A percentile compares a stretch with the other conserved stretches of the same genome.
Conservation (phyloP, 2,113 vertebrate genomes). For the Theristicus caerulescens region DNA sequence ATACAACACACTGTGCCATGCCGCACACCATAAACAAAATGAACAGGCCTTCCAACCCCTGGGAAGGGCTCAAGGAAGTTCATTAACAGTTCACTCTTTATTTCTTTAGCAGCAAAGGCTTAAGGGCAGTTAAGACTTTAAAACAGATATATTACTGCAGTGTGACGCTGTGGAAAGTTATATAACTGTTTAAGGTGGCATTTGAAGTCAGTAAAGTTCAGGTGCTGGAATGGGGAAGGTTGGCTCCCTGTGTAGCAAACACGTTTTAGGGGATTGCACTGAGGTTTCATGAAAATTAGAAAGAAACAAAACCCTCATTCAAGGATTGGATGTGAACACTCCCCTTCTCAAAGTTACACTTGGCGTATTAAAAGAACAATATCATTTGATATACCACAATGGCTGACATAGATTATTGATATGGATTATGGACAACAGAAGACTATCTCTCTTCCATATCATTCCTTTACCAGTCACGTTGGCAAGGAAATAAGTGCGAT, state of each 20-base stretch:
- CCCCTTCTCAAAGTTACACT: not conserved
- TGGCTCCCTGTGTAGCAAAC: not conserved
- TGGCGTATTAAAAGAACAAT: not conserved
- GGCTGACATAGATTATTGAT: not conserved
- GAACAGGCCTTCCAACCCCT: not conserved
- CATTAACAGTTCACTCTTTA: not conserved
- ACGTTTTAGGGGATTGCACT: not conserved
- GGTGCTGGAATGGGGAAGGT: no score
- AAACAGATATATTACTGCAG: not conserved
- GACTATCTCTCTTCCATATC: not conserved
- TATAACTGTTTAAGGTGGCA: not conserved
- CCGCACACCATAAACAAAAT: not conserved
- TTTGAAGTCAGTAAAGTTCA: not conserved
- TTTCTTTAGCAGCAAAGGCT: not conserved
- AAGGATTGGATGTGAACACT: not conserved
- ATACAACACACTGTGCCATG: fast-evolving
- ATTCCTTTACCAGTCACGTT: not conserved
- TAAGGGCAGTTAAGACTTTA: not conserved
- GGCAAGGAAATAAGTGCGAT: not conserved
- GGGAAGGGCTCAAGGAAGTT: not conserved
- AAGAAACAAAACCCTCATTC: not conserved
- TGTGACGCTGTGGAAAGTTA: not conserved
- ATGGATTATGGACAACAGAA: fast-evolving
- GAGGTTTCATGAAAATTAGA: not conserved
- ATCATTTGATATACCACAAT: not conserved